Conservation (phyloP, 2,888 invertebrate species). For the Nemotelus nigrinus region DNA sequence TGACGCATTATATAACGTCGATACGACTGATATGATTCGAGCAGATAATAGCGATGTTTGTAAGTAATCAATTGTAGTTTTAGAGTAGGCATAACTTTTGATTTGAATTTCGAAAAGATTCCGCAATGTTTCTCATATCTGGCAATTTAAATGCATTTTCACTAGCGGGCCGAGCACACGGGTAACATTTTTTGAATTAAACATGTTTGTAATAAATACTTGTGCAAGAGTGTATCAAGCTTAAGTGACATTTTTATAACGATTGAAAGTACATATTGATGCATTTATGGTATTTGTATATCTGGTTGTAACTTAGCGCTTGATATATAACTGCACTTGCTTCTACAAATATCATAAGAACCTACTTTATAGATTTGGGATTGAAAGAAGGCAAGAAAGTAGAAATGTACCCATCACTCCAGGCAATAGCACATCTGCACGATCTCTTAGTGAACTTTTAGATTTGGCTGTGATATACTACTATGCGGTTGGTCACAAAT, state of each 20-base stretch:
- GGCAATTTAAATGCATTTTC: slow-evolving; percentile 59
- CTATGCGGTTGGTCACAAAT: slow-evolving; percentile 64
- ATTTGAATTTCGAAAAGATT: slow-evolving; percentile 54
- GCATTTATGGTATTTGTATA: not conserved
- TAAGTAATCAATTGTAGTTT: slow-evolving; percentile 46
- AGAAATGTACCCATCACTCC: slow-evolving; percentile 49
- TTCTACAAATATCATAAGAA: not conserved
- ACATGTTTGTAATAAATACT: slow-evolving; percentile 1
- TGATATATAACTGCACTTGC: slow-evolving; percentile 11
- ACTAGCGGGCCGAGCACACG: slow-evolving; percentile 58
- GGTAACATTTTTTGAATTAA: slow-evolving; percentile 53
- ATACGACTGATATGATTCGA: slow-evolving; percentile 43
- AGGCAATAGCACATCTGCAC: slow-evolving; percentile 56
- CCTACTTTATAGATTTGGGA: slow-evolving; percentile 4
- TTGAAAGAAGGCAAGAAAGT: slow-evolving; percentile 26
- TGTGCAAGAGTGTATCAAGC: slow-evolving; percentile 20
- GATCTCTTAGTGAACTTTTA: slow-evolving; percentile 60
- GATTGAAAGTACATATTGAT: not conserved
- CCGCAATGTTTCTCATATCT: slow-evolving; percentile 59
- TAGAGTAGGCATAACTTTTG: slow-evolving; percentile 30
- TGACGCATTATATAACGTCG: slow-evolving; percentile 42
- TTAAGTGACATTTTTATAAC: not conserved
- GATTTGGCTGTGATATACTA: slow-evolving; percentile 63
- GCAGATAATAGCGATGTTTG: slow-evolving; percentile 52
- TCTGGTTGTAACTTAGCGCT: not conserved